Base-by-base conservation (phyloP, 2,888 invertebrate genomes). In the Platerodrilus igneus region DNA sequence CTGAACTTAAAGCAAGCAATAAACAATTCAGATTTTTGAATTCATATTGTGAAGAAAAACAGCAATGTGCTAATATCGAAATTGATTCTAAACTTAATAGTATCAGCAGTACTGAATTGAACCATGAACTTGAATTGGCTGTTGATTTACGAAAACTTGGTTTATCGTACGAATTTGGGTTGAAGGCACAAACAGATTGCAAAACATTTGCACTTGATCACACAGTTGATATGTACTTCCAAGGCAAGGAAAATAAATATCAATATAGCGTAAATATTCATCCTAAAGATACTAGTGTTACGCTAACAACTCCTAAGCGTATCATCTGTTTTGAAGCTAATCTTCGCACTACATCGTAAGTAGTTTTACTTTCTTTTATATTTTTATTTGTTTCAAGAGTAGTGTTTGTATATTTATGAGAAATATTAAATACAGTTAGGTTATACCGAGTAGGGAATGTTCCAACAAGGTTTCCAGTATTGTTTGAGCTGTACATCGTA, bases 21-120 rank as follows among this genome's bases (percentile, higher is more conserved):
- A 75, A 83, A 47, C 83, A 85, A 50, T 78, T 84, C 62, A 79
- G 82, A 56, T 71, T 78, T 28, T 77, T 81, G 8, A 74, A 80
- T 47, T 81, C 84, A 7, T 81, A 82, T 62, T 87, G 87, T 61
- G 85, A 86, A 51, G 83, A 84, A 60, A 84, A 82, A 68, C 83
- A 83, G 43, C 81, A 86, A 51, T 87, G 87, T 58, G 83, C 83
- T 0, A 79, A 84, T 56, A 73, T 83, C 13, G 85, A 86, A 55
- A 57, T 81, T n/a, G 74, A 78, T 53, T 74, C 78, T 16, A 80
- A 78, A 56, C 61, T 44, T 4, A 51, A 32, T 19, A 34, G 23
- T 21, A 26, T 39, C 27, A 45, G 44, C 36, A 45, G 48, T 2
- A 70, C 73, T 7, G 65, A 72, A 8, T 67, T 77, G 41, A 74